Evolutionary conservation across 2,113 vertebrate species (phyloP).

Genomic region (Lichenostomus cassidix): DNA sequence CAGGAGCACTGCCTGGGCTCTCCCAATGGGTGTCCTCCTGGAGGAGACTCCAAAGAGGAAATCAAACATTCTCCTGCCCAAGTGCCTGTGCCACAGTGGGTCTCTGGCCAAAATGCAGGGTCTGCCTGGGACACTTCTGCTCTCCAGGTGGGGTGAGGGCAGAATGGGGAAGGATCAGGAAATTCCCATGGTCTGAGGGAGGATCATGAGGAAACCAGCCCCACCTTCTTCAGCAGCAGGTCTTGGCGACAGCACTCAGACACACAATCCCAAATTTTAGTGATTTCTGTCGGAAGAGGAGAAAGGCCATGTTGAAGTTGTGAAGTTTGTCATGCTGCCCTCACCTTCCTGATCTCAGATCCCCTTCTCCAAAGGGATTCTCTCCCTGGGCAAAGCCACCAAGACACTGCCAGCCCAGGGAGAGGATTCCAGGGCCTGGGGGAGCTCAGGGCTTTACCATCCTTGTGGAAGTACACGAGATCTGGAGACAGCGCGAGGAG

Average conservation of each 20-base stretch:
- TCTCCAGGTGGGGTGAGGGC: not conserved
- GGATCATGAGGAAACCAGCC: not conserved
- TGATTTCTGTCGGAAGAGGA: not conserved
- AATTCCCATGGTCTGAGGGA: not conserved
- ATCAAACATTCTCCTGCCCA: not conserved
- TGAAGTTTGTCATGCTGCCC: not conserved
- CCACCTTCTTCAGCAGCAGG: not conserved
- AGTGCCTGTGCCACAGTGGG: not conserved
- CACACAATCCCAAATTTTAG: not conserved
- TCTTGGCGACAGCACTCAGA: not conserved
- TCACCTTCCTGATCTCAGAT: not conserved
- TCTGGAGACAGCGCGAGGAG: not conserved
- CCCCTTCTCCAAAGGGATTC: not conserved
- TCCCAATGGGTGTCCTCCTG: not conserved
- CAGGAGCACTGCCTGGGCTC: not conserved
- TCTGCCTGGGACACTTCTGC: not conserved
- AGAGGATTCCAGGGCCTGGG: not conserved
- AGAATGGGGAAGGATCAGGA: not conserved
- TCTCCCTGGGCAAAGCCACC: not conserved
- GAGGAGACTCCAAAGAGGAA: not conserved
- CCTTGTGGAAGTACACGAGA: not conserved
- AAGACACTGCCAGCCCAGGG: not conserved
- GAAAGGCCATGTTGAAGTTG: not conserved
- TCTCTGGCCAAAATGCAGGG: not conserved
- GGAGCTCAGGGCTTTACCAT: not conserved